phyloP scores from a whole-genome alignment of 2,113 vertebrate genomes.

The Delphinapterus leucas region DNA sequence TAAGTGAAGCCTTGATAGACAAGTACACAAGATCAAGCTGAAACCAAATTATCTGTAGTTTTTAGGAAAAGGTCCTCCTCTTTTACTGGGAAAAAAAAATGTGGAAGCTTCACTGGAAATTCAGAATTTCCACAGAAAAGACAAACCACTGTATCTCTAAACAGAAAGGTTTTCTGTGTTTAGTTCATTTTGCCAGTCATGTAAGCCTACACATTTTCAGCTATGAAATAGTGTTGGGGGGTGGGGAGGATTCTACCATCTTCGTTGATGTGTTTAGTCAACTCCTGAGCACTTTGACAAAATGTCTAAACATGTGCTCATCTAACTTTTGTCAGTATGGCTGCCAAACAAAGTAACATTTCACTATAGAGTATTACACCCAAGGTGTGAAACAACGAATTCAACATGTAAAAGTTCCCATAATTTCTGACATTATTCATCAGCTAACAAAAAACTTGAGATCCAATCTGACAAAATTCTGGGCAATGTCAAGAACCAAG shows the following conservation, averaged over 20 bases:
- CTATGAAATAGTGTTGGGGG: not conserved
- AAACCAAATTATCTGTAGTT: not conserved
- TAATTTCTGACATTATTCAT: not conserved
- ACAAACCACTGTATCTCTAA: not conserved
- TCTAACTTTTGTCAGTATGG: not conserved
- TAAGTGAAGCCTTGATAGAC: not conserved
- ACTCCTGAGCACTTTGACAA: not conserved
- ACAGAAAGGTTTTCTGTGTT: not conserved
- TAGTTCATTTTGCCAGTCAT: not conserved
- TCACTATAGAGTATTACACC: not conserved
- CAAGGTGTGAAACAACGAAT: not conserved
- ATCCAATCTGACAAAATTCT: not conserved
- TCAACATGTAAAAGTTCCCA: not conserved
- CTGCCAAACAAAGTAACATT: not conserved
- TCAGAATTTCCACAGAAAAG: not conserved
- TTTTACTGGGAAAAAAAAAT: not conserved
- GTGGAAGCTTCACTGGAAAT: not conserved
- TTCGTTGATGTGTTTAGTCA: not conserved
- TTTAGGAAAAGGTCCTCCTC: not conserved
- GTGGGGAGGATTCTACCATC: not conserved
- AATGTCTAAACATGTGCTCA: not conserved
- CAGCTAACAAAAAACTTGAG: slow-evolving; percentile 12
- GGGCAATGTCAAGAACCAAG: not conserved
- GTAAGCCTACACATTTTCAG: not conserved
- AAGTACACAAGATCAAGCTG: not conserved